Percentiles rank a stretch among this genome's conserved stretches.
Evolutionary conservation across 35 echinoderm and acorn worm genomes (phyloP).

Genomic region (Holothuria glaberrima): DNA sequence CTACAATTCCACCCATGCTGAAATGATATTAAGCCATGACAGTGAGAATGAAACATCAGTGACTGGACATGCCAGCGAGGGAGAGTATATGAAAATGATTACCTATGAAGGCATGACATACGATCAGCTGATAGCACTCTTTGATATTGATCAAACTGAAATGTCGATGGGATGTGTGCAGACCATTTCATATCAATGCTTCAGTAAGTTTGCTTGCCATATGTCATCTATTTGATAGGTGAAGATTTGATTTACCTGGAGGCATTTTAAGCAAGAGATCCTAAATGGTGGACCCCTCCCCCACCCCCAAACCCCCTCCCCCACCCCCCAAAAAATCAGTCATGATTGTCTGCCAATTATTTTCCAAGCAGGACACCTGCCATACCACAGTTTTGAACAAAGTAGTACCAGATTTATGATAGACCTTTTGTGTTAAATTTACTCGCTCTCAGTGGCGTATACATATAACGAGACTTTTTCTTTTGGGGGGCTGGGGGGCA

Average conservation of each 20-base stretch:
- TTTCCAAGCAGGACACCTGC: no score
- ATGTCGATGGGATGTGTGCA: constrained; percentile 54
- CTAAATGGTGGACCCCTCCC: background rate
- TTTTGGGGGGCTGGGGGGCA: no score
- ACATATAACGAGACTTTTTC: no score
- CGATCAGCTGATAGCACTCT: constrained; percentile 48
- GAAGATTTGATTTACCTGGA: no score
- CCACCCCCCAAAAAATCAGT: no score
- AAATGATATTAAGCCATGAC: constrained; percentile 63
- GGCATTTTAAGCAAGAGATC: no score
- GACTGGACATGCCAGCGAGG: constrained; percentile 14
- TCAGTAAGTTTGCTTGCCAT: constrained; percentile 31
- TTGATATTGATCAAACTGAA: constrained; percentile 37
- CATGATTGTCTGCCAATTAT: no score
- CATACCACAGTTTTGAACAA: no score
- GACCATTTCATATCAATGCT: constrained; percentile 65
- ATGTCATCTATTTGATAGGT: background rate
- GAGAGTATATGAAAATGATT: constrained; percentile 59
- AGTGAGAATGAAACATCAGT: constrained; percentile 56
- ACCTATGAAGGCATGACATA: constrained; percentile 67
- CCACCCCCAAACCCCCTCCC: no score
- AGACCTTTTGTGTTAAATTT: no score
- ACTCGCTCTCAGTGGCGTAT: no score
- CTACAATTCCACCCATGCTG: constrained; percentile 73
- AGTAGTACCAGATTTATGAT: no score